Evolutionary conservation across 2,113 vertebrate genomes (phyloP).

Genomic region (Ramphastos sulfuratus): DNA sequence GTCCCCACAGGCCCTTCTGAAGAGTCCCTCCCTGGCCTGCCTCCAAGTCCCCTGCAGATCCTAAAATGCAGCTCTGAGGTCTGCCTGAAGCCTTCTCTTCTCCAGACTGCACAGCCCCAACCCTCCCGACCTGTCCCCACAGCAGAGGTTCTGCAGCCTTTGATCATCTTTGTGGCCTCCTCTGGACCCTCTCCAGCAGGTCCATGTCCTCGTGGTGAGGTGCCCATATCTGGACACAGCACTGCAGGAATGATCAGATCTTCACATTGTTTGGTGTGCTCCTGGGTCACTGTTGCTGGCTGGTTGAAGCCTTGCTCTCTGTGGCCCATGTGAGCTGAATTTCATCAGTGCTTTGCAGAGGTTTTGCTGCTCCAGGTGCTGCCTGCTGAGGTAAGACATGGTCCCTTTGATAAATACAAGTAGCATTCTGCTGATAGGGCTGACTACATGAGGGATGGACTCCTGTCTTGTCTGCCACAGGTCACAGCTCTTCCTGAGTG

Average conservation of each 20-base stretch:
- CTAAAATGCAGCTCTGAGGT: too few species aligned
- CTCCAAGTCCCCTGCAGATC: too few species aligned
- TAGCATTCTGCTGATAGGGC: accelerated
- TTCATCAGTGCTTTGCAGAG: neutral
- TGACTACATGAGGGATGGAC: accelerated
- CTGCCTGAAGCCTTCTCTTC: too few species aligned
- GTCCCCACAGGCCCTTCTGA: too few species aligned
- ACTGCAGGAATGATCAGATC: neutral
- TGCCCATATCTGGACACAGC: too few species aligned
- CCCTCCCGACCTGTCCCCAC: too few species aligned
- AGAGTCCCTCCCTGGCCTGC: too few species aligned
- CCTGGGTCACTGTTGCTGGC: accelerated
- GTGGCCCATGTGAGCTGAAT: neutral
- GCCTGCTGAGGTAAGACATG: neutral
- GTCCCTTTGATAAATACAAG: neutral
- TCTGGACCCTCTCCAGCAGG: too few species aligned
- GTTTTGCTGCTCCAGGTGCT: neutral
- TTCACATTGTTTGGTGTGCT: neutral
- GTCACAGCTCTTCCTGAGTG: neutral
- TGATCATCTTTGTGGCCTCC: too few species aligned
- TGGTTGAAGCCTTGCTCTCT: neutral
- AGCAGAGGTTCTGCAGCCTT: too few species aligned
- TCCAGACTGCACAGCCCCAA: too few species aligned
- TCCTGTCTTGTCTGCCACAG: accelerated
- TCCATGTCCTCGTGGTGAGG: too few species aligned